Conservation (phyloP, 1,140 invertebrate genomes). For the Eueides isabella region DNA sequence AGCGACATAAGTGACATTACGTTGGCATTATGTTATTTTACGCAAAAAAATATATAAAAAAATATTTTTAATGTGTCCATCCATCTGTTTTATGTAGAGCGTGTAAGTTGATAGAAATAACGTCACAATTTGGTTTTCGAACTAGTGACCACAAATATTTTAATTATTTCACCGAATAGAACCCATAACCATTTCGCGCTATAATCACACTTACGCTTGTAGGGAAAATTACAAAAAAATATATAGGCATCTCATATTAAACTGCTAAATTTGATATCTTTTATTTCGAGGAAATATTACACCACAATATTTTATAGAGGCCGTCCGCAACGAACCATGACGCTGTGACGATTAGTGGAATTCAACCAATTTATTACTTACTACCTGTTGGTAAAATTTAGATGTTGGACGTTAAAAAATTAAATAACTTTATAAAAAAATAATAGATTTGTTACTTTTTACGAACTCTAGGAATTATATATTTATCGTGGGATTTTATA, state of each 20-base stretch:
- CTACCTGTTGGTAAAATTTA: background rate
- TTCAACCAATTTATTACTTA: background rate
- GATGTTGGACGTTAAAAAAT: background rate
- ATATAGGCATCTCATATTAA: background rate
- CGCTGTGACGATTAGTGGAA: constrained; percentile 9
- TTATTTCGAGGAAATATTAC: constrained; percentile 10
- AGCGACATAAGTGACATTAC: too few species aligned
- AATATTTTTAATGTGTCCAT: too few species aligned
- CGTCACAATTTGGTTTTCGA: too few species aligned
- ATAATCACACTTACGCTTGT: too few species aligned
- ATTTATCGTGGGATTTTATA: background rate
- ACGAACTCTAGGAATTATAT: background rate
- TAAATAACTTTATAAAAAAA: background rate
- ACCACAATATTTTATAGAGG: background rate
- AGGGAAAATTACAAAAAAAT: background rate
- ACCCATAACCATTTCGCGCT: background rate
- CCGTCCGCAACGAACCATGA: background rate
- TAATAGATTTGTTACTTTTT: background rate
- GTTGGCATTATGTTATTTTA: too few species aligned
- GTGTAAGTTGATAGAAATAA: too few species aligned
- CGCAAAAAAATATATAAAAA: too few species aligned
- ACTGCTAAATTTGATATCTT: background rate
- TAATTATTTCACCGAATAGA: background rate
- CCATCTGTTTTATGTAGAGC: too few species aligned
- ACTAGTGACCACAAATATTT: background rate